Conservation (phyloP, 2,888 invertebrate species). For the Eupeodes luniger region DNA sequence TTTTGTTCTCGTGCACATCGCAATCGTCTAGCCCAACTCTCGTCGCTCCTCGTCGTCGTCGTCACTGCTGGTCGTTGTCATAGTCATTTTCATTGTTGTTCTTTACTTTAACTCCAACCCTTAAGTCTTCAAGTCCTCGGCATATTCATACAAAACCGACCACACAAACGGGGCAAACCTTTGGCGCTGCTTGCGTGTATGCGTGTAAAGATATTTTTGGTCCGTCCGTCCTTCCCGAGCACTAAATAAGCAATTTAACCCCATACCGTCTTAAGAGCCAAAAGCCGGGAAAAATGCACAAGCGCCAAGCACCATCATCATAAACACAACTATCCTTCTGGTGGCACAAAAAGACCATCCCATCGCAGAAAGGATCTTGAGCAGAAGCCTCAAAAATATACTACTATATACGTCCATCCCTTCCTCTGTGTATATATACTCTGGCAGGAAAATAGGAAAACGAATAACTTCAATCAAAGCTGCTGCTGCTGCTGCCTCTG, state of each 20-base stretch:
- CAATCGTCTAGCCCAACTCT: background rate
- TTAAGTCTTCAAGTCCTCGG: constrained; percentile 38
- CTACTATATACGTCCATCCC: constrained; percentile 33
- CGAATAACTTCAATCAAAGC: constrained; percentile 63
- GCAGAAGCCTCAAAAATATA: constrained; percentile 30
- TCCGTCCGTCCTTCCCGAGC: constrained; percentile 59
- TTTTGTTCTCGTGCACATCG: background rate
- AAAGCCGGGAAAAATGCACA: constrained; percentile 49
- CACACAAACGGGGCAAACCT: constrained; percentile 34
- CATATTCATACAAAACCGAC: constrained; percentile 49
- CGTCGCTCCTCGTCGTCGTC: background rate
- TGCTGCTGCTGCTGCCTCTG: background rate
- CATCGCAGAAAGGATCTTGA: constrained; percentile 19
- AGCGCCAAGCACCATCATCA: constrained; percentile 25
- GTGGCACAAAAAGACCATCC: constrained; percentile 55
- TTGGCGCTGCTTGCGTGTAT: constrained; percentile 26
- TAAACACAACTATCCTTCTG: constrained; percentile 43
- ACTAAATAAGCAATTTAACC: constrained; percentile 73
- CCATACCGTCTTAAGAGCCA: constrained; percentile 40
- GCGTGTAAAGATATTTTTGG: constrained; percentile 64
- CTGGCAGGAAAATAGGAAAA: constrained; percentile 43
- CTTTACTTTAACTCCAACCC: constrained; percentile 27
- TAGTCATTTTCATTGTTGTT: background rate
- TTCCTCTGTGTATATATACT: background rate
- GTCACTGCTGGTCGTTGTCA: background rate